A percentile compares a stretch with the other conserved stretches of the same genome.
Conservation (phyloP, 2,113 vertebrate species). For the Balaenoptera acutorostrata region DNA sequence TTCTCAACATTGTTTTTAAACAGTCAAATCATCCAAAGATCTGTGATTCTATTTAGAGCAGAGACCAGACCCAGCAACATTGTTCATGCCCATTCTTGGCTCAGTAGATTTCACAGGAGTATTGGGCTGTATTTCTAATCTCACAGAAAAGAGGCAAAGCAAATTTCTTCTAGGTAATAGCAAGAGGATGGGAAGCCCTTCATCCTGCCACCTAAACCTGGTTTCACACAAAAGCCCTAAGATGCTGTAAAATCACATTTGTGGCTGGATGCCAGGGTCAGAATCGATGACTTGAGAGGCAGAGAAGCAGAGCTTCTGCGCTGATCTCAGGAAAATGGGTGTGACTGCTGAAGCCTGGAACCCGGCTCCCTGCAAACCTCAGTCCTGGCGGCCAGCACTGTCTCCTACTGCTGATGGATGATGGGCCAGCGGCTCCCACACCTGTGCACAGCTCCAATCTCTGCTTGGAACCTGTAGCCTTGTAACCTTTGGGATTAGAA, state of each 20-base stretch:
- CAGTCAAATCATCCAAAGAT: neutral
- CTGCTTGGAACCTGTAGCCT: neutral
- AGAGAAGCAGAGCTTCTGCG: conserved; percentile 1
- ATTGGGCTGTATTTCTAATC: conserved; percentile 23
- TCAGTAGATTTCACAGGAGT: neutral
- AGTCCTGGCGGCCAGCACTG: neutral
- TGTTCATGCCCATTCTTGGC: neutral
- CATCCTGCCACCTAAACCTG: neutral
- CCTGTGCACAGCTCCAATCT: neutral
- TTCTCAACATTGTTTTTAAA: neutral
- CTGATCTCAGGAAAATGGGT: neutral
- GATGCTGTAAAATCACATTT: neutral
- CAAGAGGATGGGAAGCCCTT: neutral
- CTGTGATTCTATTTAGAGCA: neutral
- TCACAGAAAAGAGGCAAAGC: conserved; percentile 30
- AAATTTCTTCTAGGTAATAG: conserved; percentile 11
- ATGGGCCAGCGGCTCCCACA: neutral
- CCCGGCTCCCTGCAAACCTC: neutral
- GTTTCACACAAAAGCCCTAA: conserved; percentile 7
- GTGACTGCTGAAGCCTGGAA: neutral
- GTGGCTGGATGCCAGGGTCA: conserved; percentile 2
- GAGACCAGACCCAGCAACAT: neutral
- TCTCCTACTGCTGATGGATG: neutral
- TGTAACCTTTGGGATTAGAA: neutral
- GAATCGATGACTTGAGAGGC: neutral